Evolutionary conservation across 2,888 invertebrate genomes (phyloP), one percentile per base, ranked within the genome.

Genomic region (Vanessa cardui): DNA sequence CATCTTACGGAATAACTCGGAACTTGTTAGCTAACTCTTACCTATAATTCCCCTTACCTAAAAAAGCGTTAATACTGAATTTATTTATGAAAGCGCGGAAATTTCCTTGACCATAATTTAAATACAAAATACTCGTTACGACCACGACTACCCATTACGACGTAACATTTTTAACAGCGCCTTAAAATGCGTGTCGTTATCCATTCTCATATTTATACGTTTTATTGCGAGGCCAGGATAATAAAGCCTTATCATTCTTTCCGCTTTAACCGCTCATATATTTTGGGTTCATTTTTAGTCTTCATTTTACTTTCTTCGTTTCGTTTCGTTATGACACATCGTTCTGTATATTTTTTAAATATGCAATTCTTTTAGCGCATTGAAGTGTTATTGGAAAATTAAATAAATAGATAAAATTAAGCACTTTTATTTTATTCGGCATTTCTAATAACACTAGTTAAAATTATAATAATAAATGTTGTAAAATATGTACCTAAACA

Each of bases 201-300:
- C 52, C 63, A 47, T 26, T 58, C 63, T 63, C 63, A 64, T 68
- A 68, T 63, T 68, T 64, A 39, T 39, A 68, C 59, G 54, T 60
- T 68, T 68, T 68, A 68, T 64, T 68, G 68, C 68, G 39, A 39
- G 20, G 46, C 46, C 67, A 31, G 64, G 60, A 68, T 68, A 68
- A 64, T 68, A 68, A 68, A 68, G 59, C 54, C 60, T 68, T 68
- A 68, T 68, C 68, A 54, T 54, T 58, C 54, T 18, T 66, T 58
- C 49, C 31, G 44, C 50, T 62, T 58, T 62, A 56, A 66, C 56
- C 31, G 58, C 49, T 47, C 44, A 21, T 39, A 18, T 62, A 58
- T 50, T 66, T 58, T 50, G 45, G 26, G 60, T 61, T 20, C n/a
- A 16, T 44, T 21, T 58, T 31, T 16, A 31, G n/a, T 44, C 4